A percentile compares a stretch with the other conserved stretches of the same genome.
Conservation (phyloP, 2,113 vertebrate species). For the Sylvia atricapilla region DNA sequence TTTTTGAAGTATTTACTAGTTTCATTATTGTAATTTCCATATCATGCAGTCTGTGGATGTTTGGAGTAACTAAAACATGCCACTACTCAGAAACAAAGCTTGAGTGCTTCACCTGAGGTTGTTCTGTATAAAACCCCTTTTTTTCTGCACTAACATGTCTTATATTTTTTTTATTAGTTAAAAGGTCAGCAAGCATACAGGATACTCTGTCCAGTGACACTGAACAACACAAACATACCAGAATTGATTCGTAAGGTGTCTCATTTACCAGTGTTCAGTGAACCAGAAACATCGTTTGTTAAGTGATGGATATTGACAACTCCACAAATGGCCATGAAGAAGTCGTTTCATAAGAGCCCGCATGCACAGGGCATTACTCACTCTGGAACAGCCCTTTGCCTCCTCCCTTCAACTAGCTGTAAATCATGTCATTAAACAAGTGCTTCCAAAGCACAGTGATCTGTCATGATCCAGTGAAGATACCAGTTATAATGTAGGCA, state of each 20-base stretch:
- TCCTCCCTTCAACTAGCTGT: constrained; percentile 35
- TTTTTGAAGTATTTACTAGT: neutral
- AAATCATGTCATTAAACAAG: constrained; percentile 65
- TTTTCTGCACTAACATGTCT: neutral
- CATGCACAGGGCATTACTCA: neutral
- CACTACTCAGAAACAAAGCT: neutral
- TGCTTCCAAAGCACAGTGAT: constrained; percentile 45
- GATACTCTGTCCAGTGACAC: neutral
- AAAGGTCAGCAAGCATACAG: constrained; percentile 28
- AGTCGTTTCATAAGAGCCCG: neutral
- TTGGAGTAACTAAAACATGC: neutral
- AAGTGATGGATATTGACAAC: constrained; percentile 48
- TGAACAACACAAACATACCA: neutral
- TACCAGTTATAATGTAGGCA: constrained; percentile 27
- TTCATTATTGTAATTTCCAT: neutral
- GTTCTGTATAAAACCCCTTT: neutral
- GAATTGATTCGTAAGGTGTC: neutral
- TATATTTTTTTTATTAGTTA: neutral
- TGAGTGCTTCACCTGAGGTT: neutral
- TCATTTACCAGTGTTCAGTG: constrained; percentile 46
- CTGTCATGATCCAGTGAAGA: constrained; percentile 56
- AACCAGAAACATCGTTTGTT: constrained; percentile 44
- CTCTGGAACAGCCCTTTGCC: neutral
- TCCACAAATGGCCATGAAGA: constrained; percentile 29
- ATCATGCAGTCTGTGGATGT: neutral